Percentiles rank a stretch among this genome's conserved stretches.
phyloP scores from a whole-genome alignment of 1,140 invertebrate genomes.

The Coptotermes formosanus region DNA sequence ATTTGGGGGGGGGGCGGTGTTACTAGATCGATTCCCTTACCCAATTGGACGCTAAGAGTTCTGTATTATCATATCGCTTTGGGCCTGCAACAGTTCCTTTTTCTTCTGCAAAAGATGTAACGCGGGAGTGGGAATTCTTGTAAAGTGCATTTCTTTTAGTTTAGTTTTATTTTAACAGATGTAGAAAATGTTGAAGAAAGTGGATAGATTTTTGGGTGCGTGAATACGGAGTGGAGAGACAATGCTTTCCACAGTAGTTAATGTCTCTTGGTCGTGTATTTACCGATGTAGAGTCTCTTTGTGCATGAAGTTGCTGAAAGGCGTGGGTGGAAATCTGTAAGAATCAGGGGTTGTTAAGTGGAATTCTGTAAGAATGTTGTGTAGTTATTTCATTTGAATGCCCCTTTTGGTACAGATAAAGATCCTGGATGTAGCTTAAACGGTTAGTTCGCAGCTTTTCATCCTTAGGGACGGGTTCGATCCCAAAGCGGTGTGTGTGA shows the following conservation, averaged over 20 bases:
- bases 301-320: not conserved
- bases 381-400: too few species aligned
- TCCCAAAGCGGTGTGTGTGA: too few species aligned
- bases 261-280: not conserved
- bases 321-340: too few species aligned
- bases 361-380: too few species aligned
- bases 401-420: too few species aligned
- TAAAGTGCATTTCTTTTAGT: not conserved
- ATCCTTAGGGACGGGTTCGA: too few species aligned
- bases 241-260: not conserved
- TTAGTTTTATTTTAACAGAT: not conserved
- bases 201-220: not conserved
- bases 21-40: not conserved
- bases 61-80: not conserved
- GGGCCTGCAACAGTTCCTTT: not conserved
- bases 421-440: too few species aligned
- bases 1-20: not conserved
- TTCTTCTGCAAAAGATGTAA: not conserved
- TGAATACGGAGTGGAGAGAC: not conserved
- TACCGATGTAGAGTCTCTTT: not conserved
- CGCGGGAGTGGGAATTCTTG: not conserved
- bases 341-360: too few species aligned
- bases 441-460: too few species aligned
- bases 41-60: conserved; percentile 9
- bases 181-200: not conserved